Evolutionary conservation across 2,113 vertebrate genomes (phyloP).

Genomic region (Seriola dumerili): DNA sequence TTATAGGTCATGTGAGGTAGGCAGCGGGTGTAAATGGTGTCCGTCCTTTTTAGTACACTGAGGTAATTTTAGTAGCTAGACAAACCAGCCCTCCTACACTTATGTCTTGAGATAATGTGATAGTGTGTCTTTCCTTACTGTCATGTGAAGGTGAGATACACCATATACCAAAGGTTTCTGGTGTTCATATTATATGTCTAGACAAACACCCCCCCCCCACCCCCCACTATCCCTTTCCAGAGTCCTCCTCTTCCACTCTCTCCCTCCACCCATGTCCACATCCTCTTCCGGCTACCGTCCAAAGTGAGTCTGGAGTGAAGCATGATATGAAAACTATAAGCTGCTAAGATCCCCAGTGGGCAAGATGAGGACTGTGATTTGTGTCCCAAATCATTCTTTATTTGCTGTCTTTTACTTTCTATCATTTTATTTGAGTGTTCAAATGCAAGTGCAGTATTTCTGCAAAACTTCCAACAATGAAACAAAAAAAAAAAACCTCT

Average conservation of each 20-base stretch:
- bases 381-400: not conserved
- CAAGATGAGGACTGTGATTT: not conserved
- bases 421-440: not conserved
- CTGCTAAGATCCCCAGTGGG: constrained; percentile 12
- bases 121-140: constrained; percentile 8
- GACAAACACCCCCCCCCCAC: constrained; percentile 36
- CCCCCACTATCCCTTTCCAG: not conserved
- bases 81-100: not conserved
- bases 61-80: not conserved
- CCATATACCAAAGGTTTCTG: constrained; percentile 26
- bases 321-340: constrained; percentile 27
- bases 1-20: constrained; percentile 4
- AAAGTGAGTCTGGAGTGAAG: constrained; percentile 25
- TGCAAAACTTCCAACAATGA: not conserved
- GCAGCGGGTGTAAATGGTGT: not conserved
- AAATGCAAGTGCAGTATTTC: not conserved
- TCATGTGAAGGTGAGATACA: constrained; percentile 16
- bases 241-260: constrained; percentile 22
- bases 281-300: constrained; percentile 61
- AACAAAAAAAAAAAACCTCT: not conserved
- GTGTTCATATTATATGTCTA: constrained; percentile 48
- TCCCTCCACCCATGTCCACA: constrained; percentile 65
- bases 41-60: not conserved
- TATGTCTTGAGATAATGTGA: constrained; percentile 15
- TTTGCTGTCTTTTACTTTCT: not conserved